Evolutionary conservation across 2,113 vertebrate genomes (phyloP).

Genomic region (Nyctibius bracteatus): DNA sequence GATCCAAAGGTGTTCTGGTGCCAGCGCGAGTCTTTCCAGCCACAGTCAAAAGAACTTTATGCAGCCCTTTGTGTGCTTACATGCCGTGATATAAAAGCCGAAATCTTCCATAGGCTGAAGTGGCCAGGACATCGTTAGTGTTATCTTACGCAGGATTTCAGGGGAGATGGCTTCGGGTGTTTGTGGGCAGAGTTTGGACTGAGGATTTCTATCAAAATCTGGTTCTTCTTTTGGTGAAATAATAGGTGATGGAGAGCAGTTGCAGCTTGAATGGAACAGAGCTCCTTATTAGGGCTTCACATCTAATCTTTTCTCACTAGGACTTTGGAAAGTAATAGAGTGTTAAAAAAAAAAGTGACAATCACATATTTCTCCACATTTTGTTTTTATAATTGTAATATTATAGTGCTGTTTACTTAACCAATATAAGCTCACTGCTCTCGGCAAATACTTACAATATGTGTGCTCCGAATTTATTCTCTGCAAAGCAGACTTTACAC

Average conservation of each 20-base stretch:
- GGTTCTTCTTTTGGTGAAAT: not conserved
- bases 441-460: constrained; percentile 39
- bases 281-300: not conserved
- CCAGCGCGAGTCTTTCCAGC: not conserved
- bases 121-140: not conserved
- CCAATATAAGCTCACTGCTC: constrained; percentile 36
- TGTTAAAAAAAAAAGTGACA: constrained; percentile 34
- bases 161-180: not conserved
- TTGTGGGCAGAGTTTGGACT: not conserved
- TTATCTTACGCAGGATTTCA: not conserved
- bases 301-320: constrained; percentile 42
- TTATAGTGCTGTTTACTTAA: constrained; percentile 58
- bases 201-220: not conserved
- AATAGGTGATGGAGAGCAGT: not conserved
- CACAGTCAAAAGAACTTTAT: not conserved
- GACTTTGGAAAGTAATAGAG: not conserved
- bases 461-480: constrained; percentile 49
- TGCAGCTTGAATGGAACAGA: not conserved
- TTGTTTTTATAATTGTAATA: constrained; percentile 59
- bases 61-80: not conserved
- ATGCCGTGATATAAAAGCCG: not conserved
- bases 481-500: constrained; percentile 55
- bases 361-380: constrained; percentile 39
- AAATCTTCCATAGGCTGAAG: not conserved
- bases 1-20: not conserved